phyloP scores from a whole-genome alignment of 2,113 vertebrate genomes.

The Mormyrus lacerda region DNA sequence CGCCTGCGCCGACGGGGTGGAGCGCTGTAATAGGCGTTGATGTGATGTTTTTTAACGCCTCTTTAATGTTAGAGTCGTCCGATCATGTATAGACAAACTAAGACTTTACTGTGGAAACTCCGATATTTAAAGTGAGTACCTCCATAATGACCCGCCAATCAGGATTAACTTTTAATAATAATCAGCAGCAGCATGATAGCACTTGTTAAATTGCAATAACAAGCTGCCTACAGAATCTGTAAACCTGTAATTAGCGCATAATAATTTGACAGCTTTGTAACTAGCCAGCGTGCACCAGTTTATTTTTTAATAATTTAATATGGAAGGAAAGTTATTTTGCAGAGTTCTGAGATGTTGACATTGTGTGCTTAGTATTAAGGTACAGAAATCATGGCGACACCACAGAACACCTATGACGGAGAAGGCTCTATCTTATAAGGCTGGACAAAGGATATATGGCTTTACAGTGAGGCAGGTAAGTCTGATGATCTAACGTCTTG shows the following conservation, averaged over 20 bases:
- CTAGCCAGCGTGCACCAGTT: not conserved
- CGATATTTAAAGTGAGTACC: constrained; percentile 44
- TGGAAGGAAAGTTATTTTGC: not conserved
- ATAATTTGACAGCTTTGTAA: not conserved
- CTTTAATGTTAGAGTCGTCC: not conserved
- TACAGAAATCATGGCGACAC: constrained; percentile 44
- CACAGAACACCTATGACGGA: constrained; percentile 58
- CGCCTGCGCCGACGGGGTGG: not conserved
- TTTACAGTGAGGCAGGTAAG: constrained; percentile 78
- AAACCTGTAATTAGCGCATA: not conserved
- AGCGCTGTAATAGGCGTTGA: not conserved
- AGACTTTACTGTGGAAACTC: constrained; percentile 43
- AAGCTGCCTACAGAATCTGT: not conserved
- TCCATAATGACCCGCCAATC: not conserved
- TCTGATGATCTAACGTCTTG: not conserved
- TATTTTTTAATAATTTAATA: not conserved
- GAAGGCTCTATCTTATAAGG: constrained; percentile 58
- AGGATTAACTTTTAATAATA: not conserved
- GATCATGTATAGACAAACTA: constrained; percentile 52
- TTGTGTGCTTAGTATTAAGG: not conserved
- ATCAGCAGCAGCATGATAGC: not conserved
- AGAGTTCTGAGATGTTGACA: not conserved
- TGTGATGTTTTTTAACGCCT: not conserved
- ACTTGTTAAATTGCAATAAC: not conserved
- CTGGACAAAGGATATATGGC: constrained; percentile 72